phyloP scores from a whole-genome alignment of 2,888 invertebrate genomes.

The Incurvaria masculella region DNA sequence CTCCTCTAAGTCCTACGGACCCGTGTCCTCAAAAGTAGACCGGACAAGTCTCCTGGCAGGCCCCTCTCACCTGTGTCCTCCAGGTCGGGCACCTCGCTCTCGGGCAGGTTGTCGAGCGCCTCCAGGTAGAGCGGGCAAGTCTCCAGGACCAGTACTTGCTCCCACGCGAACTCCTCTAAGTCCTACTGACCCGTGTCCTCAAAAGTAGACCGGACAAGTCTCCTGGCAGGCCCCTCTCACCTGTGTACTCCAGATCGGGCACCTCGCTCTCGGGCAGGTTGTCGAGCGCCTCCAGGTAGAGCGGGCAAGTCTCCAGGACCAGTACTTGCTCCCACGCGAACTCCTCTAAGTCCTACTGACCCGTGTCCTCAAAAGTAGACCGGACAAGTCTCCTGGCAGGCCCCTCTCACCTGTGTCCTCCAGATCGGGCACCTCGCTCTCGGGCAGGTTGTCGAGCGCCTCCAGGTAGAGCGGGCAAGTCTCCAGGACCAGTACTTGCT shows the following conservation, averaged over 20 bases:
- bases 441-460: slow-evolving; percentile 14
- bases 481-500: too few species aligned
- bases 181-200: slow-evolving; percentile 13
- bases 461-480: slow-evolving; percentile 12
- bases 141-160: too few species aligned
- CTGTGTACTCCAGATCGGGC: too few species aligned
- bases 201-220: slow-evolving; percentile 11
- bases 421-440: slow-evolving; percentile 15
- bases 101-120: slow-evolving; percentile 14
- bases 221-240: too few species aligned
- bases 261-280: slow-evolving; percentile 14
- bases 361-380: slow-evolving; percentile 13
- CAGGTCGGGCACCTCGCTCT: slow-evolving; percentile 15
- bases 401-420: too few species aligned
- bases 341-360: slow-evolving; percentile 12
- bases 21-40: slow-evolving; percentile 13
- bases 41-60: slow-evolving; percentile 14
- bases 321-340: too few species aligned
- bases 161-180: slow-evolving; percentile 14
- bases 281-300: slow-evolving; percentile 13
- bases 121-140: slow-evolving; percentile 12
- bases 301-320: slow-evolving; percentile 13
- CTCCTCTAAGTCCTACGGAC: slow-evolving; percentile 12
- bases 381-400: slow-evolving; percentile 14
- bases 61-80: too few species aligned